Evolutionary conservation across 2,888 invertebrate genomes (phyloP).

Genomic region (Operophtera brumata): DNA sequence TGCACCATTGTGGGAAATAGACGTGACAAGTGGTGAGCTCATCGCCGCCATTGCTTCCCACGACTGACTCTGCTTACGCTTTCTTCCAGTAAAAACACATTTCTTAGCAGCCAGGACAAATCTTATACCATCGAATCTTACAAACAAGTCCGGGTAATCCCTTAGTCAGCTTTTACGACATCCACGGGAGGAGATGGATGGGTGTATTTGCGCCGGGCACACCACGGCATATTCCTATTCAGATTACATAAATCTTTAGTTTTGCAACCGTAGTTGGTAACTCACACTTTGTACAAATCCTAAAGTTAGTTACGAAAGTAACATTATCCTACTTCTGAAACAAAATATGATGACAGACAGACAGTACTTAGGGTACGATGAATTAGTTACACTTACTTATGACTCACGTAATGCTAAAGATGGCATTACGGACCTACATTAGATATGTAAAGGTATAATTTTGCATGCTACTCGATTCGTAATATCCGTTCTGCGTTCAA

Average conservation of each 20-base stretch:
- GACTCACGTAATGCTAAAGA: conserved; percentile 14
- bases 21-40: too few relatives aligned
- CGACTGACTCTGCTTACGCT: too few relatives aligned
- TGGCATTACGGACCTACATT: conserved; percentile 35
- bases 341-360: conserved; percentile 9
- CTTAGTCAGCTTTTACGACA: too few relatives aligned
- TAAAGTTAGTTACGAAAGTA: neutral
- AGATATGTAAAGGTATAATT: conserved; percentile 45
- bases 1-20: too few relatives aligned
- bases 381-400: conserved; percentile 8
- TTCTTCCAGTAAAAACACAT: too few relatives aligned
- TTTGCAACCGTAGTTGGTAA: neutral
- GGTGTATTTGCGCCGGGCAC: too few relatives aligned
- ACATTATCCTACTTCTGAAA: conserved; percentile 2
- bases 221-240: too few relatives aligned
- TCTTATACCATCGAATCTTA: too few relatives aligned
- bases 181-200: too few relatives aligned
- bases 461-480: conserved; percentile 48
- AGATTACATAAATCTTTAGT: neutral
- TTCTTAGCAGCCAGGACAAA: too few relatives aligned
- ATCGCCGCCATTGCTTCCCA: too few relatives aligned
- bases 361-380: neutral
- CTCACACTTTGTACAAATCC: neutral
- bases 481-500: conserved; percentile 42
- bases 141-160: too few relatives aligned